A percentile compares a stretch with the other conserved stretches of the same genome.
phyloP scores from a whole-genome alignment of 2,797 vertebrate species.

The Eidolon dupreanum region DNA sequence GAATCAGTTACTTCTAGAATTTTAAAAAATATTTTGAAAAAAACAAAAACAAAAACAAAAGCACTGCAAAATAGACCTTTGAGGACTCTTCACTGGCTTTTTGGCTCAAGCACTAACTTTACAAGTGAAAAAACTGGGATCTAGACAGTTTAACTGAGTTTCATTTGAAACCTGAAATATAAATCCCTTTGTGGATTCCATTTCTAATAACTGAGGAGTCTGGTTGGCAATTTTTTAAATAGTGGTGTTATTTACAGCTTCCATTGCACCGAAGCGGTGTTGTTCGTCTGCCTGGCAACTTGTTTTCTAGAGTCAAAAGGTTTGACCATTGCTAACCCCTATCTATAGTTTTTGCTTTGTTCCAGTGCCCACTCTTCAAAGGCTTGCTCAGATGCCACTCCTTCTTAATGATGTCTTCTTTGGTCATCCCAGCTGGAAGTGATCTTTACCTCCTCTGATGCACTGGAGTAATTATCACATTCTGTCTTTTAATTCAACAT shows the following conservation, averaged over 20 bases:
- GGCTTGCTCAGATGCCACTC: conserved; percentile 26
- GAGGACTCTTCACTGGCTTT: background rate
- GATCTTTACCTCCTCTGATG: conserved; percentile 73
- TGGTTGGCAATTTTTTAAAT: conserved; percentile 45
- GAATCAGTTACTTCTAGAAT: background rate
- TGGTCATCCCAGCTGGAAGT: conserved; percentile 74
- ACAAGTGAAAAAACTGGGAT: conserved; percentile 26
- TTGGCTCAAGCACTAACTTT: background rate
- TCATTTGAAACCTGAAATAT: conserved; percentile 36
- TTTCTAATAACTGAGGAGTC: conserved; percentile 48
- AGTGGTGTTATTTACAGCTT: conserved; percentile 44
- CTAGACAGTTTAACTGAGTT: background rate
- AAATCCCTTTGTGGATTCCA: conserved; percentile 35
- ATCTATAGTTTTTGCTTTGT: conserved; percentile 56
- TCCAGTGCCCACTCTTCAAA: conserved; percentile 64
- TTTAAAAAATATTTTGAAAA: background rate
- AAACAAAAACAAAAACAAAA: background rate
- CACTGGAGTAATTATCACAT: conserved; percentile 64
- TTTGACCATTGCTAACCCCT: conserved; percentile 6
- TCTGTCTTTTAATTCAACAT: conserved; percentile 68
- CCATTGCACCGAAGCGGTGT: background rate
- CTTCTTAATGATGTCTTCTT: conserved; percentile 70
- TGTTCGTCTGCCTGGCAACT: conserved; percentile 44
- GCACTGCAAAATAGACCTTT: background rate
- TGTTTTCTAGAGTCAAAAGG: conserved; percentile 47